Conservation (phyloP, 2,113 vertebrate species). For the Thamnophis sirtalis region DNA sequence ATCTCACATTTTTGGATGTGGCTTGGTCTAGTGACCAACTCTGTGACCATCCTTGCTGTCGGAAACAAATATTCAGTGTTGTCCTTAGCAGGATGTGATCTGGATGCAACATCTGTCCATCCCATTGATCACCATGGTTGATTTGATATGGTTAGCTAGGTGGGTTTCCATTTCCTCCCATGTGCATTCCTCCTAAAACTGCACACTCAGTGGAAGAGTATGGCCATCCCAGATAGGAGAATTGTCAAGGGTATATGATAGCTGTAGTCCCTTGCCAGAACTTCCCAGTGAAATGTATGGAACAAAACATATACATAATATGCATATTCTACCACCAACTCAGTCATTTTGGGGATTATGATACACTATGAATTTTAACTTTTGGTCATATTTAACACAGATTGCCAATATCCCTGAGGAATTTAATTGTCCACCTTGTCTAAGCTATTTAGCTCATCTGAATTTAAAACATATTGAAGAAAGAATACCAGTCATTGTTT, state of each 20-base stretch:
- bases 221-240: neutral
- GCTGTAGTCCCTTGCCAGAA: neutral
- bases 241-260: neutral
- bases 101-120: neutral
- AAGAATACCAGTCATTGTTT: neutral
- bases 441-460: slow-evolving; percentile 27
- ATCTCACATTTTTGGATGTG: neutral
- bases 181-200: neutral
- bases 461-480: slow-evolving; percentile 24
- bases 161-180: neutral
- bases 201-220: neutral
- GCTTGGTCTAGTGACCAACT: neutral
- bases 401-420: slow-evolving; percentile 37
- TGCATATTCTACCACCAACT: slow-evolving; percentile 22
- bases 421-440: slow-evolving; percentile 32
- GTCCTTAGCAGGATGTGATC: neutral
- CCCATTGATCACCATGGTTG: neutral
- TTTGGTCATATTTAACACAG: slow-evolving; percentile 50
- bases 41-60: neutral
- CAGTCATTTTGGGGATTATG: slow-evolving; percentile 48
- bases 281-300: neutral
- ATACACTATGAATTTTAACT: slow-evolving; percentile 46
- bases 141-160: neutral
- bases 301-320: neutral
- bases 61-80: neutral